These are phyloP conservation scores for Garrulus glandarius DNA, from an alignment of 2,797 vertebrate genomes.

Conservation along the genomic window DNA sequence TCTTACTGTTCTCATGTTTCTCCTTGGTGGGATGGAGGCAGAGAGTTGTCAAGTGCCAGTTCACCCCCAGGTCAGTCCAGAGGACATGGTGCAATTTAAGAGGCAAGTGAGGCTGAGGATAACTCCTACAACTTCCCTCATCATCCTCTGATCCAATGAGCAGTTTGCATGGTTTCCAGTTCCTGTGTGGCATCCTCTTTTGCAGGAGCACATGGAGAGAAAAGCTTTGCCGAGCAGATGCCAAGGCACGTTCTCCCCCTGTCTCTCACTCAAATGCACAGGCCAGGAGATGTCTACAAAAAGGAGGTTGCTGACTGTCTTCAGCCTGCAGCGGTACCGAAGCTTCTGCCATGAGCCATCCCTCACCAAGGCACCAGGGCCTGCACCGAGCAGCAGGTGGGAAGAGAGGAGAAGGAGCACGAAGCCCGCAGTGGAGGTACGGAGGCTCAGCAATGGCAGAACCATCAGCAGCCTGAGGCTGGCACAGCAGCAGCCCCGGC, in stretches of 20 bases:
- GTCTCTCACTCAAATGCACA: conserved; percentile 77
- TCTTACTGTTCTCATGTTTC: not conserved
- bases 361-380: conserved; percentile 71
- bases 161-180: not conserved
- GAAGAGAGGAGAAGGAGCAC: conserved; percentile 44
- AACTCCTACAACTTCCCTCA: not conserved
- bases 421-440: conserved; percentile 81
- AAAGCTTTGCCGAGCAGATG: conserved; percentile 43
- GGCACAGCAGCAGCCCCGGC: conserved; percentile 73
- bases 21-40: not conserved
- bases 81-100: not conserved
- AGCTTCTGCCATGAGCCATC: conserved; percentile 86
- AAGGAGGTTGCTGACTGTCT: conserved; percentile 75
- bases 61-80: not conserved
- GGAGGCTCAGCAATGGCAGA: conserved; percentile 82
- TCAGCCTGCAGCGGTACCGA: conserved; percentile 83
- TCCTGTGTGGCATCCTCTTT: conserved; percentile 17
- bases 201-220: conserved; percentile 59
- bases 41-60: not conserved
- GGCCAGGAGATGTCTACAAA: conserved; percentile 66
- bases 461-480: conserved; percentile 80
- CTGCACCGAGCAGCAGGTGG: conserved; percentile 46
- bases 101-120: not conserved
- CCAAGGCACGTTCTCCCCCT: conserved; percentile 73
- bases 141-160: not conserved